Base-by-base conservation (phyloP, 2,797 vertebrate species). In the Megaceryle alcyon region DNA sequence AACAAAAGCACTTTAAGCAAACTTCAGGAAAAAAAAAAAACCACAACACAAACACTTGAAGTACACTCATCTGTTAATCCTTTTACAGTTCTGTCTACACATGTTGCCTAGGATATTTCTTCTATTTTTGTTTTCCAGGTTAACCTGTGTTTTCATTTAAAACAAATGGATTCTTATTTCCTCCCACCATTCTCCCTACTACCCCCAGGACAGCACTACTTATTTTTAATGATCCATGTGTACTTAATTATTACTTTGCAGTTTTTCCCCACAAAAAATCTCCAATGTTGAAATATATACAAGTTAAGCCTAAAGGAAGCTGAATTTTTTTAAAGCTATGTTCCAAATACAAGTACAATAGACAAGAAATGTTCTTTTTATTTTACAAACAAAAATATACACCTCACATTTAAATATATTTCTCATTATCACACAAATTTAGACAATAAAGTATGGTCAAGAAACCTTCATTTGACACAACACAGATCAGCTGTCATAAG, bases 301-400 rank as follows among this genome's bases (percentile, higher is more conserved):
- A 93, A 48, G 6, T 68, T 86, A 70, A 80, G 20, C 10, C 61
- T 88, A 60, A 44, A 57, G 33, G 15, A 73, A 9, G 41, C 21
- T 3, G 5, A 4, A 4, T 25, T 82, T 53, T 87, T 56, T 39
- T 46, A 77, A 70, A 82, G 41, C 57, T 75, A 20, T 23, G 16
- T 72, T 81, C 65, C 53, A 95, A 90, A 95, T 86, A 90, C 46
- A 75, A 86, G 66, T 69, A 92, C 69, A 94, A 53, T 16, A 85
- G 48, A 73, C 66, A 3, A 82, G 29, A 93, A 91, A 46, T 15
- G 11, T 48, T 81, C 26, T 77, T 76, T 96, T 95, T 95, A 96
- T 97, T 95, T 94, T 56, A 76, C 43, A 90, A 84, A 25, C 19
- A 91, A 54, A 64, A 82, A 76, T 3, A 71, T 37, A 84, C 39